A percentile compares a stretch with the other conserved stretches of the same genome.
Evolutionary conservation across 2,797 vertebrate genomes (phyloP).

Genomic region (Gymnodraco acuticeps): DNA sequence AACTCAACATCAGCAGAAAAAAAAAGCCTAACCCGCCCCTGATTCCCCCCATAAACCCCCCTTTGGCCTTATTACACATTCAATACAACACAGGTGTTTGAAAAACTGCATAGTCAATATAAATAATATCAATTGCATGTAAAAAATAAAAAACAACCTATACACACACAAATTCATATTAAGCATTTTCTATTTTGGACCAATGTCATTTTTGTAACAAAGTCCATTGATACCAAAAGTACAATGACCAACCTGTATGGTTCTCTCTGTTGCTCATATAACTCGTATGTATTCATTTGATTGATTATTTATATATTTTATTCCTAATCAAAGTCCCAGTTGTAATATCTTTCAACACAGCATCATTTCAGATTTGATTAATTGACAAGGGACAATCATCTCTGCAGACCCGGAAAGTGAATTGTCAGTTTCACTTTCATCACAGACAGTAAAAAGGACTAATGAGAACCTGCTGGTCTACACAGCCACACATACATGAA

Average conservation of each 20-base stretch:
- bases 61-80: too few relatives aligned
- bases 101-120: neutral
- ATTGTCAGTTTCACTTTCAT: constrained; percentile 28
- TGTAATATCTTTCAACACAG: neutral
- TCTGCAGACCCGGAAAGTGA: constrained; percentile 1
- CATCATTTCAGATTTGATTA: constrained; percentile 20
- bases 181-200: neutral
- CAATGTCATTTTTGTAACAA: neutral
- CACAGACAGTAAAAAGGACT: constrained; percentile 20
- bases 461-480: neutral
- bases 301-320: neutral
- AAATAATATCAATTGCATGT: neutral
- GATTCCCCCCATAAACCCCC: too few relatives aligned
- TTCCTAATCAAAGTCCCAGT: neutral
- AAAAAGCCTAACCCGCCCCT: too few relatives aligned
- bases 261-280: constrained; percentile 6
- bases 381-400: neutral
- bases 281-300: neutral
- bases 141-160: neutral
- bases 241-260: neutral
- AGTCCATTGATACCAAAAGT: constrained; percentile 19
- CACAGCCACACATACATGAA: neutral
- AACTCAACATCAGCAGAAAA: neutral
- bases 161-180: neutral
- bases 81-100: neutral